A percentile compares a stretch with the other conserved stretches of the same genome.
Evolutionary conservation across 2,113 vertebrate species (phyloP).

Genomic region (Emydocephalus ijimae): DNA sequence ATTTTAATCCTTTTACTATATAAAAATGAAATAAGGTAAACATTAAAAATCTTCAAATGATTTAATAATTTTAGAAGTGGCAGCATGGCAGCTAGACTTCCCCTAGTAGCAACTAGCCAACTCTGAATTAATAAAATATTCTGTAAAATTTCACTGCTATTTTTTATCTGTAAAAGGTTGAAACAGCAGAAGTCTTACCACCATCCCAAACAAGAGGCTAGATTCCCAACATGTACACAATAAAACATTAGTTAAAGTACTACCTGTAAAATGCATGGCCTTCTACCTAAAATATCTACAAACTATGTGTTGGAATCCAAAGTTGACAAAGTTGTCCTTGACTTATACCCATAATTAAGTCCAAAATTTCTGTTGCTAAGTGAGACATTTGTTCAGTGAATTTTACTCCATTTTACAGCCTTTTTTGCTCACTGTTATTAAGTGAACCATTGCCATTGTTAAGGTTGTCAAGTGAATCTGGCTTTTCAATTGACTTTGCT

Average conservation of each 20-base stretch:
- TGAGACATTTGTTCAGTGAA: not conserved
- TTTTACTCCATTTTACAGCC: not conserved
- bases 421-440: not conserved
- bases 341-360: not conserved
- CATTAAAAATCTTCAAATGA: not conserved
- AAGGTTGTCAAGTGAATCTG: not conserved
- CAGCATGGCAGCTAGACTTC: not conserved
- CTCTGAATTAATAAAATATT: not conserved
- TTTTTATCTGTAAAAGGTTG: not conserved
- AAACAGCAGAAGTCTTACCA: not conserved
- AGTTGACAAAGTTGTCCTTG: not conserved
- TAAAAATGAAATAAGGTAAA: not conserved
- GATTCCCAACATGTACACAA: not conserved
- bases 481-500: not conserved
- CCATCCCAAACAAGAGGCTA: not conserved
- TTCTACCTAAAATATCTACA: not conserved
- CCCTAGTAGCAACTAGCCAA: slow-evolving; percentile 5
- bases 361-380: not conserved
- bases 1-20: not conserved
- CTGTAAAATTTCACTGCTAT: not conserved
- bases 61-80: not conserved
- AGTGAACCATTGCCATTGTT: not conserved
- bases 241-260: not conserved
- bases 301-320: not conserved
- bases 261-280: not conserved